phyloP scores from a whole-genome alignment of 2,113 vertebrate species.

The Argyrosomus japonicus region DNA sequence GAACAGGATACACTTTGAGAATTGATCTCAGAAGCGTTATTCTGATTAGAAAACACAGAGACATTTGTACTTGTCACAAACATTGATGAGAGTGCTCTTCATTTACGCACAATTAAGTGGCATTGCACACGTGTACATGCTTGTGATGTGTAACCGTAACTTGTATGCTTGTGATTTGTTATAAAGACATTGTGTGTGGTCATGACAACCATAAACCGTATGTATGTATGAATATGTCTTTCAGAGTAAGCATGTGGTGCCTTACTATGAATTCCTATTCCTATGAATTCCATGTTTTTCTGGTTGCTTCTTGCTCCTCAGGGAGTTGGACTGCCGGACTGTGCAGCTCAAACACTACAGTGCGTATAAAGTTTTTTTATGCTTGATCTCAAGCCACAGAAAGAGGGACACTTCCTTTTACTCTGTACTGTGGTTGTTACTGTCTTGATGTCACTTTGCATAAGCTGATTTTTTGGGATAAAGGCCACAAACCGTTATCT shows the following conservation, averaged over 20 bases:
- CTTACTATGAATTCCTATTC: slow-evolving; percentile 53
- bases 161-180: slow-evolving; percentile 61
- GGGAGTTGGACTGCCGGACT: slow-evolving; percentile 30
- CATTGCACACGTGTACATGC: slow-evolving; percentile 68
- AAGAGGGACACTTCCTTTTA: slow-evolving; percentile 34
- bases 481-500: slow-evolving; percentile 49
- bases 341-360: slow-evolving; percentile 63
- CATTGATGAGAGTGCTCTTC: slow-evolving; percentile 43
- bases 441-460: slow-evolving; percentile 65
- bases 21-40: slow-evolving; percentile 41
- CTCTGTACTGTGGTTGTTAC: slow-evolving; percentile 44
- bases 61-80: slow-evolving; percentile 45
- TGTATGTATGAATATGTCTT: slow-evolving; percentile 34
- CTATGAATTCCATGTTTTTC: slow-evolving; percentile 45
- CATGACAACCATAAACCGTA: slow-evolving; percentile 27
- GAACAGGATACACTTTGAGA: slow-evolving; percentile 43
- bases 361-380: slow-evolving; percentile 29
- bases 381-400: slow-evolving; percentile 51
- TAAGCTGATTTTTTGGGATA: slow-evolving; percentile 68
- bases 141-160: slow-evolving; percentile 59
- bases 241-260: slow-evolving; percentile 53
- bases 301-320: slow-evolving; percentile 44
- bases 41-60: slow-evolving; percentile 29
- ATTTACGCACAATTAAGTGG: slow-evolving; percentile 73
- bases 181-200: slow-evolving; percentile 32